These are phyloP conservation scores for Callyntrura guangdongensis DNA, from an alignment of 2,888 invertebrate genomes.

Conservation along the genomic window DNA sequence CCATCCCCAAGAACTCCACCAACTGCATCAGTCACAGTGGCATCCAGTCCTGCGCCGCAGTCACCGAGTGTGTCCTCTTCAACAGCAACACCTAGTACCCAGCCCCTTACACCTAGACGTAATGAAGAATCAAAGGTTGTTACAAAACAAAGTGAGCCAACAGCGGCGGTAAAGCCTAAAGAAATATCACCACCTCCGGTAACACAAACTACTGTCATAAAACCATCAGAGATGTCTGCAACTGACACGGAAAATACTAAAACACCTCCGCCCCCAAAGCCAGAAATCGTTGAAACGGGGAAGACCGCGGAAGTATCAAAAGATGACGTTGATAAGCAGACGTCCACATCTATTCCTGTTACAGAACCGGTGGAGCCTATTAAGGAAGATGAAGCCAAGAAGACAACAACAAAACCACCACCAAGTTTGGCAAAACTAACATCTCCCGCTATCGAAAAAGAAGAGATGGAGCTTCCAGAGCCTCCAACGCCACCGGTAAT, in stretches of 20 bases:
- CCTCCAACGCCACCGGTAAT: conserved; percentile 19
- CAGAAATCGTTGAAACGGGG: not conserved
- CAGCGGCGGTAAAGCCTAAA: not conserved
- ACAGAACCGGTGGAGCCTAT: too few species aligned
- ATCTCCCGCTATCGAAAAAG: not conserved
- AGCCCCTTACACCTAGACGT: conserved; percentile 4
- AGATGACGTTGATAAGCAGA: conserved; percentile 27
- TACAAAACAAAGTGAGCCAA: conserved; percentile 22
- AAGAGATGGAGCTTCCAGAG: conserved; percentile 22
- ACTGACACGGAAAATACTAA: not conserved
- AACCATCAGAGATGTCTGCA: not conserved
- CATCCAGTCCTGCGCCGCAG: conserved; percentile 9
- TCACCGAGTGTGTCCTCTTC: conserved; percentile 55
- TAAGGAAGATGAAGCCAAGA: not conserved
- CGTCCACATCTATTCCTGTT: too few species aligned
- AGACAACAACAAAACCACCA: not conserved
- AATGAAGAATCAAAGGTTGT: conserved; percentile 46
- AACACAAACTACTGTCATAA: not conserved
- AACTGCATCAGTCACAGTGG: conserved; percentile 15
- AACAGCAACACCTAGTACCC: not conserved
- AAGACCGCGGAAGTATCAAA: not conserved
- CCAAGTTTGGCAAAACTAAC: not conserved
- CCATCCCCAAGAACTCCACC: conserved; percentile 25
- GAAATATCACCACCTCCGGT: not conserved
- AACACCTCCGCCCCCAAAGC: not conserved